A percentile compares a stretch with the other conserved stretches of the same genome.
Conservation (phyloP, 2,113 vertebrate genomes). For the Heterotis niloticus region DNA sequence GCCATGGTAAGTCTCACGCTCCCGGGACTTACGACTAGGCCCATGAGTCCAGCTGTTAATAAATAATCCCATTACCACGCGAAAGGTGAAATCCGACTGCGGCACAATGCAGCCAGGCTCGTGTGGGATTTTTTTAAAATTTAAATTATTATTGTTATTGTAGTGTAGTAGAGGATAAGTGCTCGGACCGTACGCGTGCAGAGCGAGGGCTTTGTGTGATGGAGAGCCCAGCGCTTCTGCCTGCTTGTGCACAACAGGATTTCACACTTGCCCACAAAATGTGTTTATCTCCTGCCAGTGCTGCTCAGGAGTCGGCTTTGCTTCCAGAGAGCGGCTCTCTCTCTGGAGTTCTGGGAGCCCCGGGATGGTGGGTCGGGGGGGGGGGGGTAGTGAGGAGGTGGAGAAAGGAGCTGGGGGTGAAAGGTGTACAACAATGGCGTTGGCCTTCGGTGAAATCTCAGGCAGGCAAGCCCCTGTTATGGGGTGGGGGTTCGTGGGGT, state of each 20-base stretch:
- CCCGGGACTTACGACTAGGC: too few species aligned
- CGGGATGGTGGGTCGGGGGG: too few species aligned
- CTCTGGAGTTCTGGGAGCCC: neutral
- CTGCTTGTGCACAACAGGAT: neutral
- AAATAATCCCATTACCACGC: constrained; percentile 21
- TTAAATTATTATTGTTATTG: too few species aligned
- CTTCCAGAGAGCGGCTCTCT: neutral
- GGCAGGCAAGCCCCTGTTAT: neutral
- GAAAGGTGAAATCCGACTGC: constrained; percentile 21
- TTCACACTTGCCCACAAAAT: neutral
- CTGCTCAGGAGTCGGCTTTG: neutral
- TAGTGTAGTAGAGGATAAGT: neutral
- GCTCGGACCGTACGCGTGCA: neutral
- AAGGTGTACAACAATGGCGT: neutral
- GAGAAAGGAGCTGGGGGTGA: neutral
- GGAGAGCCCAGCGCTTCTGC: too few species aligned
- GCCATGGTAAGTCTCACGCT: too few species aligned
- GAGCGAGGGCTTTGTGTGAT: neutral
- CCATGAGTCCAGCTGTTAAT: neutral
- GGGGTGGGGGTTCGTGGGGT: too few species aligned
- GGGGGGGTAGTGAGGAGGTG: neutral
- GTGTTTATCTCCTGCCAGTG: neutral
- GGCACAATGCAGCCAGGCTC: neutral
- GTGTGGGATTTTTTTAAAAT: neutral
- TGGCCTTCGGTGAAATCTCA: neutral